Conservation (phyloP, 2,797 vertebrate genomes). For the Phataginus tetradactyla region DNA sequence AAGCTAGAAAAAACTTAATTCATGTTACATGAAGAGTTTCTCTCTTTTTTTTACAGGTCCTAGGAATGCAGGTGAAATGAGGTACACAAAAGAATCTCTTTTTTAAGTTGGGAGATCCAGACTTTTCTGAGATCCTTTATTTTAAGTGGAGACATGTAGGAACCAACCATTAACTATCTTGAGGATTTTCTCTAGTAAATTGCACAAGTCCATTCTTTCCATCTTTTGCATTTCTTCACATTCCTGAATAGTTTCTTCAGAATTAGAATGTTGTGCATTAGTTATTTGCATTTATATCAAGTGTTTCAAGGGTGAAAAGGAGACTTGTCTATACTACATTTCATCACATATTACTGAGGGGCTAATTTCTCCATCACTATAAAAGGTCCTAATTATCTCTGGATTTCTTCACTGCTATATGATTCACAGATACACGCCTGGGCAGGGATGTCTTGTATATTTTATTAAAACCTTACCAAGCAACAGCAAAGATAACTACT, state of each 20-base stretch:
- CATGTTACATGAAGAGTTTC: not conserved
- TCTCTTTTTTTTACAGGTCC: not conserved
- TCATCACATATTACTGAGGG: not conserved
- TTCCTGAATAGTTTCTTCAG: not conserved
- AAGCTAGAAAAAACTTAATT: not conserved
- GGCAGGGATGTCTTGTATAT: slow-evolving; percentile 59
- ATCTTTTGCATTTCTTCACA: not conserved
- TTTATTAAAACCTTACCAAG: slow-evolving; percentile 73
- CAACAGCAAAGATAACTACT: slow-evolving; percentile 62
- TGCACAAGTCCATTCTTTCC: not conserved
- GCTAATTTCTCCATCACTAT: slow-evolving; percentile 65
- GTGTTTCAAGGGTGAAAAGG: slow-evolving; percentile 58
- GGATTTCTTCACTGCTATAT: slow-evolving; percentile 41
- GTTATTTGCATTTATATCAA: slow-evolving; percentile 48
- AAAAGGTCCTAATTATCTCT: slow-evolving; percentile 71
- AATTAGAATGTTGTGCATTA: not conserved
- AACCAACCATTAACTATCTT: not conserved
- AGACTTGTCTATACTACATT: not conserved
- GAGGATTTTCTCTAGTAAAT: not conserved
- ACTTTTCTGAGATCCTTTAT: not conserved
- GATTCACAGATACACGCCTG: slow-evolving; percentile 51
- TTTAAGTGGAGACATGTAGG: not conserved
- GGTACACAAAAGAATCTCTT: not conserved
- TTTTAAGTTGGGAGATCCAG: not conserved
- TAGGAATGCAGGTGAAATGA: not conserved